Conservation (phyloP, 2,113 vertebrate genomes). For the Tragelaphus buxtoni region DNA sequence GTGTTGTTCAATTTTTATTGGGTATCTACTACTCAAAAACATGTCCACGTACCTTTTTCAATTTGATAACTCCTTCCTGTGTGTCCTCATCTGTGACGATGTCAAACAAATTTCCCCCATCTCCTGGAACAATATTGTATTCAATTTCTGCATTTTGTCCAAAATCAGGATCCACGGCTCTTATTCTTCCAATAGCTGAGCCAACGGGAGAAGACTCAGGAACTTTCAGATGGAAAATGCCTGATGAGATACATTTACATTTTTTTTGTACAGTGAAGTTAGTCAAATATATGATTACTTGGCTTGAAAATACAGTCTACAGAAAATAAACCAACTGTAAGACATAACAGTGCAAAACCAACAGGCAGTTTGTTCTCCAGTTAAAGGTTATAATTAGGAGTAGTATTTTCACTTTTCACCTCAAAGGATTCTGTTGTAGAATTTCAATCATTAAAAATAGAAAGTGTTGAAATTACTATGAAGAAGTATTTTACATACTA, state of each 20-base stretch:
- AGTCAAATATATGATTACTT: neutral
- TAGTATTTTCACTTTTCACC: neutral
- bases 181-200: constrained; percentile 93
- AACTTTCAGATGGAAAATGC: constrained; percentile 96
- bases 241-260: constrained; percentile 76
- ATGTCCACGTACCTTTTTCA: constrained; percentile 87
- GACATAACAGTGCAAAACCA: neutral
- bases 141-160: constrained; percentile 96
- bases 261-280: neutral
- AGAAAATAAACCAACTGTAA: neutral
- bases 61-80: constrained; percentile 94
- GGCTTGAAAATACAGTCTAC: neutral
- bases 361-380: neutral
- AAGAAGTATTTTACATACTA: neutral
- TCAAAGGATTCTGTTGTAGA: neutral
- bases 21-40: neutral
- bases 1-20: neutral
- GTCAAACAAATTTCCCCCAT: constrained; percentile 95
- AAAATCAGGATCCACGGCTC: constrained; percentile 95
- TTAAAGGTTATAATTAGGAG: neutral
- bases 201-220: constrained; percentile 92
- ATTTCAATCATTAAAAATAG: neutral
- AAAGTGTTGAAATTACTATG: neutral
- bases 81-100: constrained; percentile 94
- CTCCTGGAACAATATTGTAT: constrained; percentile 96